These are phyloP conservation scores for Drosophila subsilvestris DNA, from an alignment of 2,888 invertebrate genomes.

Conservation along the genomic window DNA sequence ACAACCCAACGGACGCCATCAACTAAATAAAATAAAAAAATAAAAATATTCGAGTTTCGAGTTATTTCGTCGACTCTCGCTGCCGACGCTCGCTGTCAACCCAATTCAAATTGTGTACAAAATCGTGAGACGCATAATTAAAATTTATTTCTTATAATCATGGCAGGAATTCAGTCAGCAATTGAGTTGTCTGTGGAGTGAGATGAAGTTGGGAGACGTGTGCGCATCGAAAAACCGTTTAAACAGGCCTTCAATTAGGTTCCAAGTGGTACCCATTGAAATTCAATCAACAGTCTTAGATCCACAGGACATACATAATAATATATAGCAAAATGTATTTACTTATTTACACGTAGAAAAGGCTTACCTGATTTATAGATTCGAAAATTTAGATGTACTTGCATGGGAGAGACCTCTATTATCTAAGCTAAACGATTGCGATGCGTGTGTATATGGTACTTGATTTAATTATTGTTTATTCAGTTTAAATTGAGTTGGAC, in stretches of 20 bases:
- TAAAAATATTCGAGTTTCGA: constrained; percentile 31
- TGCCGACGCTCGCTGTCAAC: constrained; percentile 64
- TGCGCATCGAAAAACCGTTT: constrained; percentile 11
- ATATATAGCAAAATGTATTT: neutral
- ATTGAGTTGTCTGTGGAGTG: constrained; percentile 63
- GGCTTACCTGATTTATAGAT: too few relatives aligned
- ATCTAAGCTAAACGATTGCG: neutral
- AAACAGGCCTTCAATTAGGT: constrained; percentile 12
- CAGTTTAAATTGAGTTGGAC: constrained; percentile 24
- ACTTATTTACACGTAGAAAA: too few relatives aligned
- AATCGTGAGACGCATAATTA: constrained; percentile 79
- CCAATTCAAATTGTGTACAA: constrained; percentile 79
- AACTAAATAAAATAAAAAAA: constrained; percentile 54
- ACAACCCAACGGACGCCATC: constrained; percentile 25
- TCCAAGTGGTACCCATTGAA: neutral
- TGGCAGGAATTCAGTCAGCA: constrained; percentile 50
- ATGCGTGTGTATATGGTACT: constrained; percentile 8
- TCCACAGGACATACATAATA: neutral
- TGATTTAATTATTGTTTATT: constrained; percentile 39
- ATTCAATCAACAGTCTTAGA: neutral
- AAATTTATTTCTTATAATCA: constrained; percentile 68
- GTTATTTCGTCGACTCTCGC: constrained; percentile 18
- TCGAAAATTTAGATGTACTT: too few relatives aligned
- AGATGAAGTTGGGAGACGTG: constrained; percentile 1
- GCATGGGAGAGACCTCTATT: too few relatives aligned